A percentile compares a stretch with the other conserved stretches of the same genome.
Conservation (phyloP, 2,888 invertebrate genomes). For the Cheilosia scutellata region DNA sequence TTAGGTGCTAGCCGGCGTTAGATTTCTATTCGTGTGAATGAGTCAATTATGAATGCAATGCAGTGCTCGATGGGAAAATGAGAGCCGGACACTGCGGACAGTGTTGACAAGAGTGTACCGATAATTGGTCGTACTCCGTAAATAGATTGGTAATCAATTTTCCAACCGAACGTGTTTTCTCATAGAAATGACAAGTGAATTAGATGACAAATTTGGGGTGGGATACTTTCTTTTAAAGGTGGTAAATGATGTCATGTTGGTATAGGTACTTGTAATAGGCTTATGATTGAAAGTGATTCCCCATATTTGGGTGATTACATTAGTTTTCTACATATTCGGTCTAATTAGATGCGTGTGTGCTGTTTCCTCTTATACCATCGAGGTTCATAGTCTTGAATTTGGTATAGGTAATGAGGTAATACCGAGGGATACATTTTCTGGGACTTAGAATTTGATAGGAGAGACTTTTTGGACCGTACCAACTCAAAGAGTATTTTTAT, state of each 20-base stretch:
- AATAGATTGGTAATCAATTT: conserved; percentile 49
- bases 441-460: too few species aligned
- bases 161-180: conserved; percentile 26
- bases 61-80: conserved; percentile 14
- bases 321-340: conserved; percentile 25
- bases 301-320: conserved; percentile 28
- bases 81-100: conserved; percentile 4
- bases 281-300: conserved; percentile 43
- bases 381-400: neutral
- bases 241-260: conserved; percentile 43
- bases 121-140: conserved; percentile 50
- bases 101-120: conserved; percentile 52
- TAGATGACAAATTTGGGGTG: conserved; percentile 4
- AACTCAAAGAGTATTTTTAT: too few species aligned
- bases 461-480: too few species aligned
- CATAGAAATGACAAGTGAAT: conserved; percentile 47
- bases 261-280: neutral
- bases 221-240: conserved; percentile 36
- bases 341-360: neutral
- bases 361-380: neutral
- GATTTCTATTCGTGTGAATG: conserved; percentile 57
- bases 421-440: too few species aligned
- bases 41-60: conserved; percentile 58
- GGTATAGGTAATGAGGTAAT: neutral
- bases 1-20: conserved; percentile 42